Conservation (phyloP, 2,797 vertebrate genomes). For the Microchirus variegatus region DNA sequence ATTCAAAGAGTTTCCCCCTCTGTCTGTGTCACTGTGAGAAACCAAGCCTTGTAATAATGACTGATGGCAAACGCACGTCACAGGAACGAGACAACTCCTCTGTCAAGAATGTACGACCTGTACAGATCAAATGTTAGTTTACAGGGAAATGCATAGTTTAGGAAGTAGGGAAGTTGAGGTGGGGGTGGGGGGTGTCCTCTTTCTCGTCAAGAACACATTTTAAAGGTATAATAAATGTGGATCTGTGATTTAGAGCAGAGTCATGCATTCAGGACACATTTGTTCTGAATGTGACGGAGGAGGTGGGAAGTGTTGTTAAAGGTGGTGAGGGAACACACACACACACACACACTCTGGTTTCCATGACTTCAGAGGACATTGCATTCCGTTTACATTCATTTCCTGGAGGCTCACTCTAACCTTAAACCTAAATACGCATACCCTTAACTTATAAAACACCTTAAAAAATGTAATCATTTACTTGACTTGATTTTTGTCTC, state of each 20-base stretch:
- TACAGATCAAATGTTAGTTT: not conserved
- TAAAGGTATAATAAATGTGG: too few species aligned
- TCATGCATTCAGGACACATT: not conserved
- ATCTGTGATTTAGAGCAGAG: too few species aligned
- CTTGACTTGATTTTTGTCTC: too few species aligned
- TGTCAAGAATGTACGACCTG: not conserved
- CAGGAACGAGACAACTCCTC: conserved; percentile 1
- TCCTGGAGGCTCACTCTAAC: too few species aligned
- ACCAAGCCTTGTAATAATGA: not conserved
- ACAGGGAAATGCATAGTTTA: not conserved
- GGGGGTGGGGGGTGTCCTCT: not conserved
- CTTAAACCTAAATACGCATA: too few species aligned
- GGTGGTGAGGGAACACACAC: not conserved
- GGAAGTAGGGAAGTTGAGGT: not conserved
- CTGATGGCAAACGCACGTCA: not conserved
- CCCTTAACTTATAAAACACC: too few species aligned
- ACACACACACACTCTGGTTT: too few species aligned
- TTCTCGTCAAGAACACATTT: not conserved
- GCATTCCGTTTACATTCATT: too few species aligned
- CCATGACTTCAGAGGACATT: too few species aligned
- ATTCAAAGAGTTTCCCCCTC: not conserved
- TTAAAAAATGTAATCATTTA: too few species aligned
- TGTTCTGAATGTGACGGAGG: conserved; percentile 1
- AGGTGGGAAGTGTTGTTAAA: conserved; percentile 18
- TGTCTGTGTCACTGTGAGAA: not conserved